These are phyloP conservation scores for Oeneis ivallda DNA, from an alignment of 2,888 invertebrate genomes.

Conservation along the genomic window DNA sequence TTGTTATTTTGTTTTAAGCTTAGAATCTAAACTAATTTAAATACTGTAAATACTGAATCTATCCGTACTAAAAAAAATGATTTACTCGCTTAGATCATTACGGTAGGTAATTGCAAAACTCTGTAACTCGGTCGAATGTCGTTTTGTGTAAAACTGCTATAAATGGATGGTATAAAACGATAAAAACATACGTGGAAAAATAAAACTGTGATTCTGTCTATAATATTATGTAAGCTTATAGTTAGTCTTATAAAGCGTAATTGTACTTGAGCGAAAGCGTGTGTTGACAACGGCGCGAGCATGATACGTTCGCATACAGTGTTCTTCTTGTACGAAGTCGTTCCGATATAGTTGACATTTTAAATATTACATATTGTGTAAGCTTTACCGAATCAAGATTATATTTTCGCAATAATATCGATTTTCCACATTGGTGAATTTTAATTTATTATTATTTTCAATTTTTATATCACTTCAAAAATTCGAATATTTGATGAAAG, in stretches of 20 bases:
- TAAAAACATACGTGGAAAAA: constrained; percentile 74
- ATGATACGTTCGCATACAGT: constrained; percentile 34
- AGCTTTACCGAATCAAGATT: neutral
- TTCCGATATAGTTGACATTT: neutral
- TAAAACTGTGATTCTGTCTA: constrained; percentile 82
- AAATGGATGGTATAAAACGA: constrained; percentile 62
- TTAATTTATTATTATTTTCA: too few relatives aligned
- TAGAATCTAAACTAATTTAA: constrained; percentile 78
- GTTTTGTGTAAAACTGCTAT: constrained; percentile 65
- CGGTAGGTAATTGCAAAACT: constrained; percentile 70
- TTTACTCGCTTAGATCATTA: constrained; percentile 71
- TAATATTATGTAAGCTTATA: constrained; percentile 76
- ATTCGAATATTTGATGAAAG: neutral
- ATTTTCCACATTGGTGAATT: neutral
- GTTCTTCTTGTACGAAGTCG: neutral
- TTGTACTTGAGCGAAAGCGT: constrained; percentile 51
- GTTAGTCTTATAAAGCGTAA: constrained; percentile 69
- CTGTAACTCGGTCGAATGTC: constrained; percentile 73
- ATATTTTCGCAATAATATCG: neutral
- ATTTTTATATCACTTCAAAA: too few relatives aligned
- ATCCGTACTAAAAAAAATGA: constrained; percentile 69
- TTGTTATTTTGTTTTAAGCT: constrained; percentile 82
- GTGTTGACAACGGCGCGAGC: constrained; percentile 43
- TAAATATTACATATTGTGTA: neutral
- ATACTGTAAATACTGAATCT: constrained; percentile 76